Evolutionary conservation across 2,888 invertebrate species (phyloP), one percentile per base, ranked within the genome.

Genomic region (Oxytorus armatus): DNA sequence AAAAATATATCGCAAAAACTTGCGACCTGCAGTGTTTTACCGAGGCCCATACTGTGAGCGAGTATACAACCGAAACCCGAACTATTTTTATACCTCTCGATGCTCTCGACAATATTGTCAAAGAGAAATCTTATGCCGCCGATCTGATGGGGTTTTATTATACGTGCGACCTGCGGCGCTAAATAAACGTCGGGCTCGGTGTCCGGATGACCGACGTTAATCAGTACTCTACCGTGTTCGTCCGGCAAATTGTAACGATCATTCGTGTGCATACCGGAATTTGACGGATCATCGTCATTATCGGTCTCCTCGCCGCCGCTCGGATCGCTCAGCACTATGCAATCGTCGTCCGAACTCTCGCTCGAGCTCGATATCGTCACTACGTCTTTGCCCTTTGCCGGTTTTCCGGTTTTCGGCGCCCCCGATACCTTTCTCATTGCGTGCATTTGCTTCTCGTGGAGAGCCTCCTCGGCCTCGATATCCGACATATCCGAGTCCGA

Each of bases 31-130:
- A 99, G 93, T 0, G 99, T 99, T 93, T 99, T 99, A n/a, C 99
- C 99, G 29, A 99, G 94, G 0, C 99, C 99, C 99, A 99, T 99
- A 53, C 98, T 98, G 93, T 99, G 99, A 0, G 99, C 99, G 68
- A 99, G 93, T 87, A 99, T 99, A 91, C 99, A 99, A 11, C 99
- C 99, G 92, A 99, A 98, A 10, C 99, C 99, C 57, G 93, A 92
- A 77, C 92, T 92, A 14, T 95, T 96, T 72, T 96, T 96, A 92
- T 96, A 99, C 84, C 98, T 94, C 80, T 96, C 96, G 53, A 97
- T 94, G 18, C 98, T 98, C 92, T 99, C 99, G 85, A 99, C 96
- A 23, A 99, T 96, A 91, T 99, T 99, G 92, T 99, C 99, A 91
- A 97, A 99, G 69, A 99, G 93, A 92, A 99, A 99, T 75, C 99